A percentile compares a stretch with the other conserved stretches of the same genome.
These are phyloP conservation scores for Spilogale gracilis DNA, from an alignment of 2,113 vertebrate genomes.

Conservation along the genomic window DNA sequence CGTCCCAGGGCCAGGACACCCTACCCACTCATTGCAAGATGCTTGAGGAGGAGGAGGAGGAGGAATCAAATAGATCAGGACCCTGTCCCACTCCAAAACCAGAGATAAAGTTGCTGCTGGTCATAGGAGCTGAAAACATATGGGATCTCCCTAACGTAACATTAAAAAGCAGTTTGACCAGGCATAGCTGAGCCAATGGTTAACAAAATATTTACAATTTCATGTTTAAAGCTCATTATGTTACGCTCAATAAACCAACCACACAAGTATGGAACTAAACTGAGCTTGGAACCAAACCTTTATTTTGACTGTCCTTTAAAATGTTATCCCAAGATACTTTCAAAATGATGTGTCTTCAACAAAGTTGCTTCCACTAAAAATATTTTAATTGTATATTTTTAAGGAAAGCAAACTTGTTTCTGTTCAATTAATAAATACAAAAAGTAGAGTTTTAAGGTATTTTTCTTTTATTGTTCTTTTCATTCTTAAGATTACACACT, in stretches of 20 bases:
- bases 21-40: not conserved
- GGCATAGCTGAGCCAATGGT: not conserved
- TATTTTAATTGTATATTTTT: not conserved
- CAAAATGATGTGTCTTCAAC: not conserved
- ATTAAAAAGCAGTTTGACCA: not conserved
- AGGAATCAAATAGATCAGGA: not conserved
- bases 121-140: not conserved
- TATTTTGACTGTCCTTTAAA: not conserved
- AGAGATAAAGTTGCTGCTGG: not conserved
- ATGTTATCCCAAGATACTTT: not conserved
- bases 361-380: not conserved
- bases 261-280: not conserved
- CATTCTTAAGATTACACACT: not conserved
- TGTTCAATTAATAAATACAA: not conserved
- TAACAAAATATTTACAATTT: constrained; percentile 30
- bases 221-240: not conserved
- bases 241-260: not conserved
- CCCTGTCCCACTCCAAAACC: accelerated
- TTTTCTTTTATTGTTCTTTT: not conserved
- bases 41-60: not conserved
- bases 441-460: not conserved
- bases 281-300: not conserved
- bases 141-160: not conserved
- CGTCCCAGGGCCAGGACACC: accelerated
- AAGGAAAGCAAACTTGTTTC: not conserved